Percentiles rank a stretch among this genome's conserved stretches.
Conservation (phyloP, 2,888 invertebrate species). For the Mechanitis messenoides region DNA sequence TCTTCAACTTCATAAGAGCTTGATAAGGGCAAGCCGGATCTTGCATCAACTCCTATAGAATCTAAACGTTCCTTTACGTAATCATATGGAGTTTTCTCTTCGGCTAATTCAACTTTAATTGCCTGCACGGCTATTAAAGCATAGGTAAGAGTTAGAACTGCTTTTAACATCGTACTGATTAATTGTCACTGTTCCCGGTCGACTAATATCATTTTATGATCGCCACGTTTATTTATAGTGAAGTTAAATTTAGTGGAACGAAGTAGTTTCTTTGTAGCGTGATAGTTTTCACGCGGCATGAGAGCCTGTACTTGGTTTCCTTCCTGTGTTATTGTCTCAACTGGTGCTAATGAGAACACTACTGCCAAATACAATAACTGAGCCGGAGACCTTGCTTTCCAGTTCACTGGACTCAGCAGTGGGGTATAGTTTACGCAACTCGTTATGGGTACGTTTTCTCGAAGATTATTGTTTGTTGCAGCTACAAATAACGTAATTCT, state of each 20-base stretch:
- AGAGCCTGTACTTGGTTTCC: slow-evolving; percentile 61
- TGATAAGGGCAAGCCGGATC: slow-evolving; percentile 59
- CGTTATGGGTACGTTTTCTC: slow-evolving; percentile 60
- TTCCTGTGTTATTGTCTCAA: slow-evolving; percentile 75
- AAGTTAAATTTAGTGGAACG: slow-evolving; percentile 69
- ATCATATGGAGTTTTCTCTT: slow-evolving; percentile 67
- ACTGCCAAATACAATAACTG: slow-evolving; percentile 64
- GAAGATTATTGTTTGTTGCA: slow-evolving; percentile 32
- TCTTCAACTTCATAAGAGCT: slow-evolving; percentile 77
- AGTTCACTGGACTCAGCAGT: slow-evolving; percentile 67
- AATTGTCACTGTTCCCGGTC: slow-evolving; percentile 50
- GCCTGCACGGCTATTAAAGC: slow-evolving; percentile 46
- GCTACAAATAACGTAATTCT: slow-evolving; percentile 2
- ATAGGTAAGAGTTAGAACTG: slow-evolving; percentile 46
- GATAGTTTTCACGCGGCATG: slow-evolving; percentile 63
- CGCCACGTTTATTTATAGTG: slow-evolving; percentile 70
- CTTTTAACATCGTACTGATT: slow-evolving; percentile 57
- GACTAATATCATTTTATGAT: slow-evolving; percentile 67
- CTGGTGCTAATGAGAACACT: slow-evolving; percentile 68
- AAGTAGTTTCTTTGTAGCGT: slow-evolving; percentile 51
- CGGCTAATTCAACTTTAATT: slow-evolving; percentile 48
- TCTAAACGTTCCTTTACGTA: slow-evolving; percentile 64
- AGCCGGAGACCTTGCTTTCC: slow-evolving; percentile 74
- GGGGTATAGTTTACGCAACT: slow-evolving; percentile 65
- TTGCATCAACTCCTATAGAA: slow-evolving; percentile 49